Conservation (phyloP, 2,797 vertebrate species). For the Sparidentex hasta region DNA sequence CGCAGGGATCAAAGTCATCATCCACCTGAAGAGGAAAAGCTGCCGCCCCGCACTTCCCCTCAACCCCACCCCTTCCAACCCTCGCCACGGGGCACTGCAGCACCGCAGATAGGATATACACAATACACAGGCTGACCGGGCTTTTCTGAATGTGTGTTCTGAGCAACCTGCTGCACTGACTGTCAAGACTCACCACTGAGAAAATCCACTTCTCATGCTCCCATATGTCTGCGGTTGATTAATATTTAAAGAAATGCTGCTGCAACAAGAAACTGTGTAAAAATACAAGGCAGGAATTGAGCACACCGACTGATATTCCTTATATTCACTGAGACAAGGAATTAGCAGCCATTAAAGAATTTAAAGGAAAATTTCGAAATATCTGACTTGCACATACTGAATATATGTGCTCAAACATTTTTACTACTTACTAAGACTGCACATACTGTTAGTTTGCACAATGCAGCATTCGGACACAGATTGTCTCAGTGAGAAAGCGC, state of each 20-base stretch:
- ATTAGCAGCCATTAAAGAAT: not conserved
- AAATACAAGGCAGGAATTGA: constrained; percentile 28
- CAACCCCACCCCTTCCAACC: not conserved
- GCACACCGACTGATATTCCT: not conserved
- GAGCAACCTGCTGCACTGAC: constrained; percentile 33
- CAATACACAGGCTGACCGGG: constrained; percentile 29
- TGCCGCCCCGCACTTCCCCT: not conserved
- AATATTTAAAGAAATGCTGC: constrained; percentile 54
- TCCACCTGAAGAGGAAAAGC: constrained; percentile 68
- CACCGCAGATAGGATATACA: constrained; percentile 28
- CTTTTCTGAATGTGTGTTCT: constrained; percentile 28
- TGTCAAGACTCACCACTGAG: not conserved
- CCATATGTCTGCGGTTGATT: constrained; percentile 23
- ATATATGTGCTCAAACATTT: not conserved
- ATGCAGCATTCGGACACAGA: constrained; percentile 53
- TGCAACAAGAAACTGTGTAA: constrained; percentile 46
- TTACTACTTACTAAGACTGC: too few relatives aligned
- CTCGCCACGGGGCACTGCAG: constrained; percentile 57
- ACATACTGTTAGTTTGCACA: constrained; percentile 15
- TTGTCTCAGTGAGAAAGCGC: constrained; percentile 50
- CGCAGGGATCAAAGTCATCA: constrained; percentile 72
- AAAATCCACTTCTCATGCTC: constrained; percentile 20
- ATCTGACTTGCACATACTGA: not conserved
- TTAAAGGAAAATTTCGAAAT: not conserved
- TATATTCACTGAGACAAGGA: not conserved